A percentile compares a stretch with the other conserved stretches of the same genome.
These are phyloP conservation scores for Galerucella nymphaeae DNA, from an alignment of 2,888 invertebrate genomes.

Conservation along the genomic window DNA sequence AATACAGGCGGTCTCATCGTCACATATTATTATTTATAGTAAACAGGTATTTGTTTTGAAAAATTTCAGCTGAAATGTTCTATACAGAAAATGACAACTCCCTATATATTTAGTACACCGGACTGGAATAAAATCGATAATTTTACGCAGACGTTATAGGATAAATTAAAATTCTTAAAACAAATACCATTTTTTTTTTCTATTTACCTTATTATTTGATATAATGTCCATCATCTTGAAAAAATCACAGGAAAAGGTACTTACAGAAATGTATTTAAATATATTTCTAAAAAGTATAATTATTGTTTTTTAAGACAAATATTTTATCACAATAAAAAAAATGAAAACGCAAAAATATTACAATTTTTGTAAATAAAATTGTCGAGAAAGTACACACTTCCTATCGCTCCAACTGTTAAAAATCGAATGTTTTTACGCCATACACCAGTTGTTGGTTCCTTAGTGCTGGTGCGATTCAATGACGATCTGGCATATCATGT, in stretches of 20 bases:
- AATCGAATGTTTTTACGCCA: neutral
- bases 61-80: neutral
- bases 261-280: constrained; percentile 11
- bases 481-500: neutral
- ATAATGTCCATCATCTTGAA: constrained; percentile 42
- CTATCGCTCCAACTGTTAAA: neutral
- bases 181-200: constrained; percentile 20
- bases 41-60: neutral
- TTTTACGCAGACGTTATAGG: constrained; percentile 43
- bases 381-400: neutral
- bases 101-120: neutral
- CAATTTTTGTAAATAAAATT: no score
- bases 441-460: neutral
- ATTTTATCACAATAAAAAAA: constrained; percentile 14
- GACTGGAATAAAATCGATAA: constrained; percentile 44
- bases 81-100: neutral
- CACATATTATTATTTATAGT: constrained; percentile 8
- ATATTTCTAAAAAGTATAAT: neutral
- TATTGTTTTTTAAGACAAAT: neutral
- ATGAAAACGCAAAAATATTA: no score
- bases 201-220: constrained; percentile 44
- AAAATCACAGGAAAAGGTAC: constrained; percentile 16
- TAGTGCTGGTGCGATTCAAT: neutral
- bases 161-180: constrained; percentile 29
- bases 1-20: constrained; percentile 34